These are phyloP conservation scores for Escarpia spicata DNA, from an alignment of 2,888 invertebrate species.

Conservation along the genomic window DNA sequence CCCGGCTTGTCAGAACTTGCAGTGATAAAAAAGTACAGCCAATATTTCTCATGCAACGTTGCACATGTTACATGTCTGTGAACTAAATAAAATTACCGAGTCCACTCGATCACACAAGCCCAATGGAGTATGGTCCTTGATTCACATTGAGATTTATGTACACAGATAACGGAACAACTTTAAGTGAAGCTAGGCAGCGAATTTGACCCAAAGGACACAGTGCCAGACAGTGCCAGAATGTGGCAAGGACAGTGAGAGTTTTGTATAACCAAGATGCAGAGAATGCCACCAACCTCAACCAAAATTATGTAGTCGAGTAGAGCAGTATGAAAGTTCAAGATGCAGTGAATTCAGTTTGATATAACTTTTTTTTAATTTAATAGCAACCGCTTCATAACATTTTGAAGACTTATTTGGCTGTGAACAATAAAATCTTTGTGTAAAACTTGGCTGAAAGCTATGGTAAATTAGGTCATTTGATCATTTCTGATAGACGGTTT, in stretches of 20 bases:
- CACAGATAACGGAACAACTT: background rate
- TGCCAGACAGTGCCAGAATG: background rate
- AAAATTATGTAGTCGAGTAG: no score
- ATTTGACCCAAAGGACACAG: background rate
- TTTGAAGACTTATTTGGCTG: no score
- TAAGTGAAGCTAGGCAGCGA: background rate
- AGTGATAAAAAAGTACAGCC: background rate
- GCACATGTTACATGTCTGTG: slow-evolving; percentile 11
- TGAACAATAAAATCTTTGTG: no score
- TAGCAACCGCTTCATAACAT: no score
- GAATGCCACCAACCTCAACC: no score
- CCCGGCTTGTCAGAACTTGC: background rate
- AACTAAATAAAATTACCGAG: background rate
- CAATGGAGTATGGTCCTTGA: background rate
- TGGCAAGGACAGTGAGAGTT: background rate
- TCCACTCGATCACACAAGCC: background rate
- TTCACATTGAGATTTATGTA: background rate
- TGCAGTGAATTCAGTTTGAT: no score
- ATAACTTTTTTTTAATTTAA: no score
- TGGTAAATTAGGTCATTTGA: no score
- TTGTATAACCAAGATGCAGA: no score
- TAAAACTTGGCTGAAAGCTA: no score
- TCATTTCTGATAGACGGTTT: no score
- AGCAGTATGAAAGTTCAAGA: no score
- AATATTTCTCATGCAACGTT: background rate